phyloP scores from a whole-genome alignment of 2,797 vertebrate species.

The Falco naumanni region DNA sequence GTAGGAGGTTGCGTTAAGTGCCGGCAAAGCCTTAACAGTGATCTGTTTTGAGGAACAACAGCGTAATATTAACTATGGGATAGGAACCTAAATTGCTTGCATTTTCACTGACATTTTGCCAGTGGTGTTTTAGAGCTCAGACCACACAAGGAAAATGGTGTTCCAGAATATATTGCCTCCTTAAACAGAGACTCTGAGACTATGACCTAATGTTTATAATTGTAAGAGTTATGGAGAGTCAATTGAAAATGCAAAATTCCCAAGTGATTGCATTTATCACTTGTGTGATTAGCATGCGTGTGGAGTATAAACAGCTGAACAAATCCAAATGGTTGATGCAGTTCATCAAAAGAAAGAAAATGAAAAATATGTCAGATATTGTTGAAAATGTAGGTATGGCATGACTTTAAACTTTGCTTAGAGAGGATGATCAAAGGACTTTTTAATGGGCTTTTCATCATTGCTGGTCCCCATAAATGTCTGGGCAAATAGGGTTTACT shows the following conservation, averaged over 20 bases:
- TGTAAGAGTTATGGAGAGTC: slow-evolving; percentile 48
- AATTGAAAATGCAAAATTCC: slow-evolving; percentile 43
- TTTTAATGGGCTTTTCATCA: slow-evolving; percentile 40
- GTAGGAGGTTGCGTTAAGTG: background rate
- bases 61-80: slow-evolving; percentile 30
- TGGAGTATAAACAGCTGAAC: slow-evolving; percentile 22
- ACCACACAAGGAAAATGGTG: slow-evolving; percentile 56
- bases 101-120: slow-evolving; percentile 38
- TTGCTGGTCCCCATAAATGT: background rate
- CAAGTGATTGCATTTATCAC: slow-evolving; percentile 51
- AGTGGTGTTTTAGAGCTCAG: slow-evolving; percentile 37
- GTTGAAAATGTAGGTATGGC: slow-evolving; percentile 8
- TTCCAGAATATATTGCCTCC: slow-evolving; percentile 41
- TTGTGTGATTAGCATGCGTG: slow-evolving; percentile 31
- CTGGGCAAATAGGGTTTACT: slow-evolving; percentile 9
- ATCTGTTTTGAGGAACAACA: slow-evolving; percentile 22
- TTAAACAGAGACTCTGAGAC: slow-evolving; percentile 36
- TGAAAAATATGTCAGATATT: background rate
- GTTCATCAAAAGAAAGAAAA: slow-evolving; percentile 3
- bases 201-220: slow-evolving; percentile 67
- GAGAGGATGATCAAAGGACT: slow-evolving; percentile 23
- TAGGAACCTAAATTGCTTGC: slow-evolving; percentile 11
- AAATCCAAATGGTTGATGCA: background rate
- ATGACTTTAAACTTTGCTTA: slow-evolving; percentile 8
- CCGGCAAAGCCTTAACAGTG: background rate